Conservation (phyloP, 2,113 vertebrate genomes). For the Rynchops niger region DNA sequence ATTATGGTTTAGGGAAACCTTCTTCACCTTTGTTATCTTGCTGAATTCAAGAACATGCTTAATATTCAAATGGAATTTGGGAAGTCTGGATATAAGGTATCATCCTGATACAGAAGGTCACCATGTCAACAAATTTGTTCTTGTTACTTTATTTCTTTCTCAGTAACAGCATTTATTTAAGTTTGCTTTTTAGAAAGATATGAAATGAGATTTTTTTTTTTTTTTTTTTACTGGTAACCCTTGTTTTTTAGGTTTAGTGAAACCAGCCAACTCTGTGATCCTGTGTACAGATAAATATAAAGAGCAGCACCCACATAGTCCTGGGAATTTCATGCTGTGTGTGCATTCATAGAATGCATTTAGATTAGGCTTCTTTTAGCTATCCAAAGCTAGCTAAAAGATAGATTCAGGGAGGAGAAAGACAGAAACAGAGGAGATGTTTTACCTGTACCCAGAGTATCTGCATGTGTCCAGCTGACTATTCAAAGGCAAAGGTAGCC, state of each 20-base stretch:
- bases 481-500: background rate
- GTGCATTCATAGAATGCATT: background rate
- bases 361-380: background rate
- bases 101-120: slow-evolving; percentile 36
- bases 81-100: slow-evolving; percentile 21
- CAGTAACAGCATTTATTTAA: background rate
- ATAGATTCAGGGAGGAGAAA: background rate
- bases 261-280: background rate
- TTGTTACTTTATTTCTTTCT: background rate
- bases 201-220: background rate
- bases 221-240: background rate
- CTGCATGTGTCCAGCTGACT: background rate
- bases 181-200: background rate
- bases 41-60: background rate
- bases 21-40: slow-evolving; percentile 35
- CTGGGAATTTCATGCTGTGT: background rate
- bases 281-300: background rate
- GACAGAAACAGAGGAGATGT: background rate
- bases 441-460: background rate
- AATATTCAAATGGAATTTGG: slow-evolving; percentile 48
- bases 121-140: background rate
- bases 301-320: background rate
- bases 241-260: background rate
- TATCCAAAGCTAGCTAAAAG: background rate
- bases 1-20: slow-evolving; percentile 47